phyloP scores from a whole-genome alignment of 1,140 invertebrate species.

The Drosophila mayri region DNA sequence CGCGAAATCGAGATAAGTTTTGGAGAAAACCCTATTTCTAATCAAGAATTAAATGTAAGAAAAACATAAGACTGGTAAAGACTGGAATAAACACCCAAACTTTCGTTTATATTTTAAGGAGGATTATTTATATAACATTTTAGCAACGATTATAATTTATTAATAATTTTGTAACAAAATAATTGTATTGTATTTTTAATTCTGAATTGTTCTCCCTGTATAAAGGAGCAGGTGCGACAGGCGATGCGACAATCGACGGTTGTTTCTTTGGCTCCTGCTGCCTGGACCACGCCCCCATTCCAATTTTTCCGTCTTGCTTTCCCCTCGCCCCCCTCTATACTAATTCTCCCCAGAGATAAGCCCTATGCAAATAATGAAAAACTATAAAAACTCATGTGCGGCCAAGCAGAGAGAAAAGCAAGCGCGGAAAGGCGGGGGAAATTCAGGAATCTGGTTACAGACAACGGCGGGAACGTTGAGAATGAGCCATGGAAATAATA shows the following conservation, averaged over 20 bases:
- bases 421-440: not conserved
- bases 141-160: too few species aligned
- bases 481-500: slow-evolving; percentile 67
- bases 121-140: too few species aligned
- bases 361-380: slow-evolving; percentile 82
- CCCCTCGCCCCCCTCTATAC: slow-evolving; percentile 33
- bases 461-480: slow-evolving; percentile 16
- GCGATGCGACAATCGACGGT: slow-evolving; percentile 66
- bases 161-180: too few species aligned
- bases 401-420: slow-evolving; percentile 41
- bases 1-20: not conserved
- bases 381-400: slow-evolving; percentile 80
- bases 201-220: slow-evolving; percentile 9
- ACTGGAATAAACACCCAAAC: not conserved
- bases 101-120: not conserved
- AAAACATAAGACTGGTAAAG: too few species aligned
- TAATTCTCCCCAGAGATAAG: slow-evolving; percentile 76
- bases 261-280: slow-evolving; percentile 47
- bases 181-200: too few species aligned
- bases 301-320: slow-evolving; percentile 4
- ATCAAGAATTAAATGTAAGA: not conserved
- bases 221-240: slow-evolving; percentile 61
- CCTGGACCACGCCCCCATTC: slow-evolving; percentile 9
- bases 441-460: slow-evolving; percentile 37
- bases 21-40: rapidly evolving